Conservation (phyloP, 1,140 invertebrate species). For the Pentalonia nigronervosa region DNA sequence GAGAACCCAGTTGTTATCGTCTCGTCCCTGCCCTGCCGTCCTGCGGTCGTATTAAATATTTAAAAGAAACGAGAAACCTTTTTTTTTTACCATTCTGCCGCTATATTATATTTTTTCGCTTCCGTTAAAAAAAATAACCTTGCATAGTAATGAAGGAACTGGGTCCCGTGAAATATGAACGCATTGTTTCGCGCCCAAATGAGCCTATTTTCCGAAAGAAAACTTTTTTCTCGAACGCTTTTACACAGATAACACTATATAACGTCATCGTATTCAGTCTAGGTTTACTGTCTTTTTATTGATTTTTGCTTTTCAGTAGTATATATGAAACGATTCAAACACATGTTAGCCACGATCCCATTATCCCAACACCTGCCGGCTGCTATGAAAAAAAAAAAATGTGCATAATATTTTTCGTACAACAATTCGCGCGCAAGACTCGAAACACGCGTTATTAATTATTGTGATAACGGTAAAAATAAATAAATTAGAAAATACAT, state of each 20-base stretch:
- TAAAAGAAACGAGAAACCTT: conserved; percentile 53
- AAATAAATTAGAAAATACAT: background rate
- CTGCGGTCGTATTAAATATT: conserved; percentile 56
- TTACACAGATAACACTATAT: background rate
- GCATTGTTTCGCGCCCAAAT: conserved; percentile 41
- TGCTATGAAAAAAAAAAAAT: background rate
- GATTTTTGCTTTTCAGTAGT: background rate
- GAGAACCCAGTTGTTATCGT: conserved; percentile 58
- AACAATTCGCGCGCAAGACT: background rate
- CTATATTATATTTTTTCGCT: conserved; percentile 37
- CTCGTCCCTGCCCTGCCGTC: background rate
- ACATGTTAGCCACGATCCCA: background rate
- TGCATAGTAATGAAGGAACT: conserved; percentile 53
- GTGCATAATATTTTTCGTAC: background rate
- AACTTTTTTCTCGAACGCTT: conserved; percentile 31
- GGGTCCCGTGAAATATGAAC: conserved; percentile 52
- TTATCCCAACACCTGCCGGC: background rate
- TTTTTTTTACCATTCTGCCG: background rate
- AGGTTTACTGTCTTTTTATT: conserved; percentile 14
- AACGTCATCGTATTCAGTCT: conserved; percentile 16
- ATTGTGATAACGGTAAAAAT: background rate
- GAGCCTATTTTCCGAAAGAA: conserved; percentile 52
- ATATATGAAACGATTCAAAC: background rate
- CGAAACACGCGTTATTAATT: background rate
- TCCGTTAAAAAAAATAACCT: conserved; percentile 51